These are phyloP conservation scores for Patiria miniata DNA, from an alignment of 35 echinoderm and acorn worm genomes.

Conservation along the genomic window DNA sequence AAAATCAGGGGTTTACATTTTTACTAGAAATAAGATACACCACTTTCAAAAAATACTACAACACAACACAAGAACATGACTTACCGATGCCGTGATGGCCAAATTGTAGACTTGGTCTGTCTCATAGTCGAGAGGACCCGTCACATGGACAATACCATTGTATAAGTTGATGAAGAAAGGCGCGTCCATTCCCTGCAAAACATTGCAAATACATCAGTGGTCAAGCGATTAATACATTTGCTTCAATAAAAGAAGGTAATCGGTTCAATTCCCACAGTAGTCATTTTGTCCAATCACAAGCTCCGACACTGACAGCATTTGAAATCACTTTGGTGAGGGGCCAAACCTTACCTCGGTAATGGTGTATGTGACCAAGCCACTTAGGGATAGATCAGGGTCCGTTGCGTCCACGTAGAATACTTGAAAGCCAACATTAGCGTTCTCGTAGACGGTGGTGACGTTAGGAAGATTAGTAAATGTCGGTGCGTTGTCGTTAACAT, in stretches of 20 bases:
- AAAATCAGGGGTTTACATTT: no score
- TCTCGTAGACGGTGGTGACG: conserved; percentile 15
- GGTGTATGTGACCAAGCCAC: conserved; percentile 1
- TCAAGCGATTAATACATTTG: no score
- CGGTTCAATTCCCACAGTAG: no score
- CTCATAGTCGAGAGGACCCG: conserved; percentile 1
- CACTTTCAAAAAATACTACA: no score
- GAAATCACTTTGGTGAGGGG: no score
- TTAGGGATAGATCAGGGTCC: neutral
- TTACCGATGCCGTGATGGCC: neutral
- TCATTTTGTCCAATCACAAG: no score
- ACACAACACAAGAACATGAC: neutral
- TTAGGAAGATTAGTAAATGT: conserved; percentile 48
- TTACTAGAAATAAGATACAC: no score
- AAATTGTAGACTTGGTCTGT: neutral
- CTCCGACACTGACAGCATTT: no score
- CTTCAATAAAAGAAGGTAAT: no score
- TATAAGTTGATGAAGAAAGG: conserved; percentile 47
- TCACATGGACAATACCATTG: conserved; percentile 56
- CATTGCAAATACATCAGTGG: no score
- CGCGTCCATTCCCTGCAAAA: neutral
- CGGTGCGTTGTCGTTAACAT: conserved; percentile 64
- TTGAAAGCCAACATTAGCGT: neutral
- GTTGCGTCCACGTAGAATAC: conserved; percentile 23
- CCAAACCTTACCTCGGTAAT: conserved; percentile 34